Evolutionary conservation across 2,113 vertebrate species (phyloP).

Genomic region (Natator depressus): DNA sequence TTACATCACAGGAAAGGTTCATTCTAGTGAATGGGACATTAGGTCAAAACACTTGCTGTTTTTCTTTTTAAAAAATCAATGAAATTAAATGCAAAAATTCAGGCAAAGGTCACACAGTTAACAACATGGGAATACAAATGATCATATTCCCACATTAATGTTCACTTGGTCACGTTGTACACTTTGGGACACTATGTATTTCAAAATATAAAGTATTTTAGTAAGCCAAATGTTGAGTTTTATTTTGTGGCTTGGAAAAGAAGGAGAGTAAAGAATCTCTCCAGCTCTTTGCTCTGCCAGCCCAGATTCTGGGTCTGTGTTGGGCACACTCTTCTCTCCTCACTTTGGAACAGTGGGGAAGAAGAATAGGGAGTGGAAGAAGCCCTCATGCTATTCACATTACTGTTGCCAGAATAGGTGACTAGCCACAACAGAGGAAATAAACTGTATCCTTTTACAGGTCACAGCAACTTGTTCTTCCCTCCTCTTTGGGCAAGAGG

Average conservation of each 20-base stretch:
- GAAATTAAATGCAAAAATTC: background rate
- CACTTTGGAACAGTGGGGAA: background rate
- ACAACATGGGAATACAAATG: background rate
- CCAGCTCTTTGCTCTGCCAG: background rate
- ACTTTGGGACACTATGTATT: background rate
- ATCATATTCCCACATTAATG: background rate
- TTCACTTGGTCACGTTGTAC: background rate
- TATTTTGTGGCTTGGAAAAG: background rate
- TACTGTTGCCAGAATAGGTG: background rate
- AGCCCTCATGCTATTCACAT: background rate
- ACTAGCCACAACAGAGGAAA: background rate
- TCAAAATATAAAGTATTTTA: background rate
- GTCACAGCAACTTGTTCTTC: background rate
- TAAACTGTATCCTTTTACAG: background rate
- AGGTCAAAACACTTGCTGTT: fast-evolving
- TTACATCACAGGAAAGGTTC: background rate
- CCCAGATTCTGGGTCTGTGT: background rate
- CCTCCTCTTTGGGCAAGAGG: background rate
- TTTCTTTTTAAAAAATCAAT: background rate
- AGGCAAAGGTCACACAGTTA: background rate
- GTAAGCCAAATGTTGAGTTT: background rate
- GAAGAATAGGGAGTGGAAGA: background rate
- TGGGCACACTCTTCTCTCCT: background rate
- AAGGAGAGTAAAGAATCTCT: background rate
- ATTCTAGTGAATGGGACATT: fast-evolving